Evolutionary conservation across 2,113 vertebrate species (phyloP), one percentile per base, ranked within the genome.

Genomic region (Heterocephalus glaber): DNA sequence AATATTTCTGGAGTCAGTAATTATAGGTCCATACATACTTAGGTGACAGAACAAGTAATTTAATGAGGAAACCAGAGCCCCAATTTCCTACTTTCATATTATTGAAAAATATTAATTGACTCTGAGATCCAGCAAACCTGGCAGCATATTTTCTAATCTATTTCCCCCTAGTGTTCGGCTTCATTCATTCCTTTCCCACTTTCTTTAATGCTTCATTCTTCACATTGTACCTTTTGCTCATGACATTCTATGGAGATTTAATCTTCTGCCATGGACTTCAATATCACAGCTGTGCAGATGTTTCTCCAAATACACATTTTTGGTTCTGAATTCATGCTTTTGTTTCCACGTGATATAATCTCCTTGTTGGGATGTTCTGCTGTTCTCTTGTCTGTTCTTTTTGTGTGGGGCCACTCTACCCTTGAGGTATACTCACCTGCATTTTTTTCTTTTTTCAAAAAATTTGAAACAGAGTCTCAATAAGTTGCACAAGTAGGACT

Each of bases 81-180:
- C 38, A 33, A 52, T 41, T 90, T 74, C 26, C 58, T 92, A 24
- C 41, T 79, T 41, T 56, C 35, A 63, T 24, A 7, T 54, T 86
- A 76, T 44, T 66, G 7, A 95, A 95, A 85, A 89, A 61, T 38
- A 8, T 86, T 84, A 66, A 79, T 12, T 54, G 38, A 81, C 86
- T 90, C 7, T 60, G 38, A 28, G 10, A 8, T 79, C 10, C 17
- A 68, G 52, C 6, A 66, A 68, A n/a, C 20, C 52, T 68, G 68
- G 60, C 82, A 12, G 54, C 70, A 12, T 61, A 6, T 56, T 95
- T 90, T 38, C 76, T 77, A n/a, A 5, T 89, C 74, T 47, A 14
- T 1, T 83, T 72, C 16, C 79, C 58, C 47, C 1, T 49, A 13
- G 22, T 70, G 52, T 60, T 82, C 20, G 41, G 41, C 38, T 44